Evolutionary conservation across 2,113 vertebrate genomes (phyloP), one percentile per base, ranked within the genome.

Genomic region (Agapornis roseicollis): DNA sequence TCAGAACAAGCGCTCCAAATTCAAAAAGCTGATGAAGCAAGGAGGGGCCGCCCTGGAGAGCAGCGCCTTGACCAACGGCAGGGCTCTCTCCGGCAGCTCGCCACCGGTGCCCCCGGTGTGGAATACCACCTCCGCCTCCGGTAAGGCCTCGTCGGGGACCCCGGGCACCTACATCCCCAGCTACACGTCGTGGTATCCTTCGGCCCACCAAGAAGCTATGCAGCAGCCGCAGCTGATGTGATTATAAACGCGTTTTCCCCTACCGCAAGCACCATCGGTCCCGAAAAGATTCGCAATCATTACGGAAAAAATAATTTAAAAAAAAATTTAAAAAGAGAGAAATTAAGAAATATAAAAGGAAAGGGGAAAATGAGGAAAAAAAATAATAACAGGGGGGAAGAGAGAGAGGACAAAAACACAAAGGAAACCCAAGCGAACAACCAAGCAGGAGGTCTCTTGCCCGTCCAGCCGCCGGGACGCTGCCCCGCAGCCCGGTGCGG

Each of bases 1-100:
- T 98, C 99, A 99, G 98, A 99, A 99, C 97, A 99, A 99, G 95
- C 99, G 99, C 91, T 99, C 99, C 96, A 99, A 99, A 97, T 99
- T 99, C 98, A 99, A 99, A 98, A 99, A 99, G 98, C 96, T 99
- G 92, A 98, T 99, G 92, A 99, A 99, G 94, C 99, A 99, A 91
- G 93, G 99, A 31, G 99, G 99, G 41, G 99, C 99, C 18, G 98
- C 98, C 17, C 98, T 99, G 94, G 99, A 99, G 96, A 96, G 98
- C 84, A 98, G 97, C 91, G 98, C 98, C 17, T 94, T 99, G 92
- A 98, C 98, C 89, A 99, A 98, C 94, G 99, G 99, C 92, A 98
- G 99, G 83, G 98, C 99, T 90, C 98, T 99, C 70, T 99, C 99
- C 28, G 98, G 98, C 68, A 98, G 98, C 41, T 99, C 99, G 29